Conservation (phyloP, 1,140 invertebrate species). For the Drosophila quadrilineata region DNA sequence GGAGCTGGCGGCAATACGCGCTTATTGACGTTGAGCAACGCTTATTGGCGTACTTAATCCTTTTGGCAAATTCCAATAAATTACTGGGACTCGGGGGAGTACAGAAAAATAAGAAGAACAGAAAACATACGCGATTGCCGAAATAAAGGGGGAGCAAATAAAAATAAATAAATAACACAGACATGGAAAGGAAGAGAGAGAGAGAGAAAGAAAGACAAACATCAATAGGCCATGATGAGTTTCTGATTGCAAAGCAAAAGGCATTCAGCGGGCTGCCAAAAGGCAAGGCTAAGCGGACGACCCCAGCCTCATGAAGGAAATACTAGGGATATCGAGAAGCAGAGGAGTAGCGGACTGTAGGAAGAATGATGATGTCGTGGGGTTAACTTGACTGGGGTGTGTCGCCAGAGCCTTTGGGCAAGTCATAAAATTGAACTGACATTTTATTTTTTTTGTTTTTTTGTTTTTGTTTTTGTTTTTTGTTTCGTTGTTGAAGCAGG, state of each 20-base stretch:
- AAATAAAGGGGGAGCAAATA: not conserved
- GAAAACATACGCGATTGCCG: conserved; percentile 8
- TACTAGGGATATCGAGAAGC: not conserved
- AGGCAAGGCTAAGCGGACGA: too few relatives aligned
- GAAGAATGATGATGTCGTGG: not conserved
- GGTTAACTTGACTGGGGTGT: not conserved
- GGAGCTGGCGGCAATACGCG: conserved; percentile 12
- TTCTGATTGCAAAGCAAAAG: conserved; percentile 73
- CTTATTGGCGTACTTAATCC: conserved; percentile 78
- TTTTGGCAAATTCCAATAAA: conserved; percentile 78
- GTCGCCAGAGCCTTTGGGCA: conserved; percentile 41
- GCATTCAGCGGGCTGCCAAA: conserved; percentile 13
- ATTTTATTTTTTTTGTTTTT: conserved; percentile 32
- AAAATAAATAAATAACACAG: conserved; percentile 13
- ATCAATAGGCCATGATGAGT: conserved; percentile 79
- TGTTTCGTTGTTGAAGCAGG: not conserved
- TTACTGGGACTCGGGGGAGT: conserved; percentile 45
- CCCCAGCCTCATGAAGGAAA: not conserved
- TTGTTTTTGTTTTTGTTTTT: not conserved
- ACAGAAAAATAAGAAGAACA: conserved; percentile 7
- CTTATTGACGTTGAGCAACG: conserved; percentile 75
- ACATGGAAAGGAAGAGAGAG: not conserved
- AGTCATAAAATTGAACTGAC: conserved; percentile 75
- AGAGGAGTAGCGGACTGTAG: not conserved
- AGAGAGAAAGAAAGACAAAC: conserved; percentile 46